Conservation (phyloP, 2,888 invertebrate species). For the Aphidius colemani region DNA sequence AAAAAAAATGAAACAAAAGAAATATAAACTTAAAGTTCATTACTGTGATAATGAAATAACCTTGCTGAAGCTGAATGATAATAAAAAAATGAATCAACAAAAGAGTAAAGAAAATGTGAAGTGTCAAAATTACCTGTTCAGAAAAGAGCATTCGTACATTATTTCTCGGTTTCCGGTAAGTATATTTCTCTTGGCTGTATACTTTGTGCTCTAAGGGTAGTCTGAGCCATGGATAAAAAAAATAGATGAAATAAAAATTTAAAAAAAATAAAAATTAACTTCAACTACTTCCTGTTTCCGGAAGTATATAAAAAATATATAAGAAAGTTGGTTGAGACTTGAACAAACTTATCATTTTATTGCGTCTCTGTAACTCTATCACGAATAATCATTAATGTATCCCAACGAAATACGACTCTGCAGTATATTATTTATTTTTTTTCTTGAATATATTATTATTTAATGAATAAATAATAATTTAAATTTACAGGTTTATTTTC, state of each 20-base stretch:
- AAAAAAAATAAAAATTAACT: background rate
- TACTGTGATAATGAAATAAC: constrained; percentile 43
- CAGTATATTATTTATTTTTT: too few relatives aligned
- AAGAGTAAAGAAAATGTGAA: constrained; percentile 39
- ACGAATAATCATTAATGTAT: constrained; percentile 41
- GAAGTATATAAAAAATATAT: background rate
- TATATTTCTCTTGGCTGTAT: background rate
- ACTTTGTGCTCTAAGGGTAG: background rate
- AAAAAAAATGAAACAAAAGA: constrained; percentile 20
- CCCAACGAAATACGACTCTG: too few relatives aligned
- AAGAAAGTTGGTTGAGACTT: too few relatives aligned
- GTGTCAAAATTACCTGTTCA: constrained; percentile 55
- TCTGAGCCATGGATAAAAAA: background rate
- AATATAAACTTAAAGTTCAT: constrained; percentile 24
- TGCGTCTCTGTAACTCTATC: constrained; percentile 36
- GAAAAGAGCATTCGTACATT: constrained; percentile 47
- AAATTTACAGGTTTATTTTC: too few relatives aligned
- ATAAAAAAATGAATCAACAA: constrained; percentile 25
- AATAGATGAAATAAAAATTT: background rate
- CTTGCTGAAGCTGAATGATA: constrained; percentile 35
- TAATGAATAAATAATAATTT: too few relatives aligned
- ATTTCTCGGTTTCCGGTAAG: constrained; percentile 32
- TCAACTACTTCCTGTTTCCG: background rate
- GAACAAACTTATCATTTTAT: too few relatives aligned
- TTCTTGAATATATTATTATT: too few relatives aligned